Conservation (phyloP, 2,797 vertebrate species). For the Sternarchorhynchus goeldii region DNA sequence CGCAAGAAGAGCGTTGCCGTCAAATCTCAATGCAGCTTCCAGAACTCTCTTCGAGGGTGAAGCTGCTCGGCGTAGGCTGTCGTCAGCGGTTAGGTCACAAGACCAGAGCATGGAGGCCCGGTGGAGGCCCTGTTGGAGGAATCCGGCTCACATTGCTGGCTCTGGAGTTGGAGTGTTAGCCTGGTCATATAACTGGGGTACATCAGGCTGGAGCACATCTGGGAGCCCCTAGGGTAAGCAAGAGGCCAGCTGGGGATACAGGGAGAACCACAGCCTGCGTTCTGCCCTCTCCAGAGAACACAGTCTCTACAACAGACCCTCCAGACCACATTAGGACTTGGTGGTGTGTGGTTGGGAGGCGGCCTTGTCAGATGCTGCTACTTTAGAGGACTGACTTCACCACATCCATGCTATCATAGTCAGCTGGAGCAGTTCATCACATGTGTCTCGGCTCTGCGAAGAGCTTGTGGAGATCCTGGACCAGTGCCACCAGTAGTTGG, state of each 20-base stretch:
- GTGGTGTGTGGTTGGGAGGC: too few species aligned
- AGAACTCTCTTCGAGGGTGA: neutral
- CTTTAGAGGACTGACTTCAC: constrained; percentile 26
- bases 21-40: constrained; percentile 7
- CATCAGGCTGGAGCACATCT: constrained; percentile 28
- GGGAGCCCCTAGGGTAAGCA: constrained; percentile 20
- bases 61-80: neutral
- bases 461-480: neutral
- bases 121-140: neutral
- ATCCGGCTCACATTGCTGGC: constrained; percentile 6
- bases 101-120: constrained; percentile 10
- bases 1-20: constrained; percentile 26
- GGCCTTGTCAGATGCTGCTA: neutral
- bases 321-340: constrained; percentile 16
- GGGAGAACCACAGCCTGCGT: constrained; percentile 12
- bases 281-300: constrained; percentile 16
- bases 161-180: neutral
- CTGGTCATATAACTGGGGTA: constrained; percentile 4
- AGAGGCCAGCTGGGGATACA: neutral
- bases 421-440: constrained; percentile 28
- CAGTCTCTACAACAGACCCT: constrained; percentile 6
- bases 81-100: neutral
- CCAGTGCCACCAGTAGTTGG: neutral
- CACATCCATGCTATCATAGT: constrained; percentile 36
- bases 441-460: constrained; percentile 11